Evolutionary conservation across 2,797 vertebrate species (phyloP).

Genomic region (Argya squamiceps): DNA sequence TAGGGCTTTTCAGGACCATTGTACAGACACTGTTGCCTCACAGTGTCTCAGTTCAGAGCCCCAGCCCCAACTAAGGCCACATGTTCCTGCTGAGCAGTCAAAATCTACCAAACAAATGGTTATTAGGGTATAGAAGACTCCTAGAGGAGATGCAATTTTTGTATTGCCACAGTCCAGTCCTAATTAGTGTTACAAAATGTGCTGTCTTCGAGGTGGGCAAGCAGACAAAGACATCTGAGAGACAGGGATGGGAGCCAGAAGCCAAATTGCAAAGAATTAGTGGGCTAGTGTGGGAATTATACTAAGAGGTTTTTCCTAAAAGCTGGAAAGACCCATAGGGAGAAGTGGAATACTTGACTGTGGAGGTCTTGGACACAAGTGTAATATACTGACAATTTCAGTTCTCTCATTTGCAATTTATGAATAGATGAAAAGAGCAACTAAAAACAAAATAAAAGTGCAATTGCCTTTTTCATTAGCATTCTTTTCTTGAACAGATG

Average conservation of each 20-base stretch:
- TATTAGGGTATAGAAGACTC: neutral
- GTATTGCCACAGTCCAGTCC: neutral
- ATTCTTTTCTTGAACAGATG: constrained; percentile 56
- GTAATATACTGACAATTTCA: neutral
- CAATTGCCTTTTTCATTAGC: constrained; percentile 45
- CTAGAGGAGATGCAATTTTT: neutral
- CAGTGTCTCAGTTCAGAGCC: neutral
- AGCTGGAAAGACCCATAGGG: neutral
- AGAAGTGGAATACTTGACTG: neutral
- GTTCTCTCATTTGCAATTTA: constrained; percentile 40
- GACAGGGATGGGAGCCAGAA: neutral
- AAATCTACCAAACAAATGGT: neutral
- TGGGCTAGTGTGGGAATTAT: neutral
- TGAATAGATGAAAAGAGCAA: constrained; percentile 54
- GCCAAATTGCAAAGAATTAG: neutral
- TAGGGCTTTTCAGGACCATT: neutral
- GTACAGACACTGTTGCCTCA: neutral
- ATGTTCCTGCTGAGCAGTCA: neutral
- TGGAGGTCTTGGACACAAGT: neutral
- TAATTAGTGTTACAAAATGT: neutral
- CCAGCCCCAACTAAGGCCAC: neutral
- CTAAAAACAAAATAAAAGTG: constrained; percentile 21
- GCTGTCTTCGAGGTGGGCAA: neutral
- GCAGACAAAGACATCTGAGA: neutral
- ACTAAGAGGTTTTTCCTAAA: neutral